Evolutionary conservation across 1,140 invertebrate genomes (phyloP).

Genomic region (Drosophila serrata): DNA sequence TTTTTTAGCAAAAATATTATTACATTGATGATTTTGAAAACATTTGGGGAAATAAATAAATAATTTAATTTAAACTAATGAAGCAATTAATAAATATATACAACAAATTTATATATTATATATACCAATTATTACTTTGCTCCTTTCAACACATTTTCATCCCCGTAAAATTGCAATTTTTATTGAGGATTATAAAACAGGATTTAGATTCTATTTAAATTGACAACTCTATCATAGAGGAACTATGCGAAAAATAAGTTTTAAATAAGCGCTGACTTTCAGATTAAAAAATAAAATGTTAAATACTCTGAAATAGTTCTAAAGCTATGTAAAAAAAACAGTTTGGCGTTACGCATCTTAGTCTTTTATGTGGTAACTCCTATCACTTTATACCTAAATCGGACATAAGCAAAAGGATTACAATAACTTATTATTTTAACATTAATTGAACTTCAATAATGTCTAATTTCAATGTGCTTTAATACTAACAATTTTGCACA

Average conservation of each 20-base stretch:
- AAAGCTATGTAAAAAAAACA: neutral
- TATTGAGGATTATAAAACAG: neutral
- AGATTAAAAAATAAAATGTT: neutral
- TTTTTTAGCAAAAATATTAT: neutral
- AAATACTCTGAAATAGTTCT: neutral
- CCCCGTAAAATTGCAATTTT: too few species aligned
- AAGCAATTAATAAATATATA: too few species aligned
- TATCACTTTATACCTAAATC: neutral
- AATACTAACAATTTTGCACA: neutral
- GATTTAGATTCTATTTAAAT: neutral
- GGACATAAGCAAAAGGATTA: neutral
- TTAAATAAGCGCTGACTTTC: too few species aligned
- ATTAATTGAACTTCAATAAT: neutral
- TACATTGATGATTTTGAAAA: too few species aligned
- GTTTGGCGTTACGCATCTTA: neutral
- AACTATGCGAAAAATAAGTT: neutral
- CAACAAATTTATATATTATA: too few species aligned
- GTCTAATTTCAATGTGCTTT: neutral
- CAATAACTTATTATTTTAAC: neutral
- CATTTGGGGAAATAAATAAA: too few species aligned
- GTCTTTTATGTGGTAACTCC: neutral
- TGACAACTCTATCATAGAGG: neutral
- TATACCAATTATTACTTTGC: too few species aligned
- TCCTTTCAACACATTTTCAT: too few species aligned
- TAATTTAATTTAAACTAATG: too few species aligned